These are phyloP conservation scores for Oceanites oceanicus DNA, from an alignment of 2,113 vertebrate genomes.

Conservation along the genomic window DNA sequence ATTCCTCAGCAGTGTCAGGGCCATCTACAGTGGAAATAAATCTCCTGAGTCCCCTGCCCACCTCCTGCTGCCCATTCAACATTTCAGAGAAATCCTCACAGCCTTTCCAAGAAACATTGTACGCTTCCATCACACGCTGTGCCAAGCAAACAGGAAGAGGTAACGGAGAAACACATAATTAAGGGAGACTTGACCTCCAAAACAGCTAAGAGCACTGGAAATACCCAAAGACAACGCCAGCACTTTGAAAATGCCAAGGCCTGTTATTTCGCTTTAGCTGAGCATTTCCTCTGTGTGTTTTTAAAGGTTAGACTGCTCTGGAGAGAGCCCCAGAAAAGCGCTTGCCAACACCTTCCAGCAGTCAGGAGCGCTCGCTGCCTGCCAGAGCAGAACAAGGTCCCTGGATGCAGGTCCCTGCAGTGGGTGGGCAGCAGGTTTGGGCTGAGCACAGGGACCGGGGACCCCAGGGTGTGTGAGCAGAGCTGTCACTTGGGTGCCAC, in stretches of 20 bases:
- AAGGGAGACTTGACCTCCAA: conserved; percentile 16
- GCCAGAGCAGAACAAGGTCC: neutral
- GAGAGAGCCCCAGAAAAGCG: neutral
- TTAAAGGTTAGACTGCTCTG: conserved; percentile 30
- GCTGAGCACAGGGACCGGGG: neutral
- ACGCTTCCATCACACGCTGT: rapidly evolving
- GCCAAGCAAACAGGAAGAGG: conserved; percentile 37
- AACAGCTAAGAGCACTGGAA: conserved; percentile 37
- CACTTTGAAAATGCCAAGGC: conserved; percentile 36
- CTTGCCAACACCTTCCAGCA: neutral
- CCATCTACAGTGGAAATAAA: neutral
- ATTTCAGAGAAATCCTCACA: conserved; percentile 32
- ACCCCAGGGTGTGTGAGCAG: rapidly evolving
- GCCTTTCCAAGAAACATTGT: conserved; percentile 26
- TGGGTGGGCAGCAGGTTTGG: neutral
- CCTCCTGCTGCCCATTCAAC: neutral
- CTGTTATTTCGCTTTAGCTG: conserved; percentile 38
- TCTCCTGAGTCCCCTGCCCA: neutral
- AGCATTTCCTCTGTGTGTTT: conserved; percentile 15
- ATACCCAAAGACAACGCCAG: conserved; percentile 14
- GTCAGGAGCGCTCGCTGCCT: neutral
- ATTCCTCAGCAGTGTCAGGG: neutral
- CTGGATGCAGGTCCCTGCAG: neutral
- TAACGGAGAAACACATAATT: conserved; percentile 1
- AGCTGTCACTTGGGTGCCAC: neutral